Conservation (phyloP, 2,888 invertebrate species). For the Seira musarum region DNA sequence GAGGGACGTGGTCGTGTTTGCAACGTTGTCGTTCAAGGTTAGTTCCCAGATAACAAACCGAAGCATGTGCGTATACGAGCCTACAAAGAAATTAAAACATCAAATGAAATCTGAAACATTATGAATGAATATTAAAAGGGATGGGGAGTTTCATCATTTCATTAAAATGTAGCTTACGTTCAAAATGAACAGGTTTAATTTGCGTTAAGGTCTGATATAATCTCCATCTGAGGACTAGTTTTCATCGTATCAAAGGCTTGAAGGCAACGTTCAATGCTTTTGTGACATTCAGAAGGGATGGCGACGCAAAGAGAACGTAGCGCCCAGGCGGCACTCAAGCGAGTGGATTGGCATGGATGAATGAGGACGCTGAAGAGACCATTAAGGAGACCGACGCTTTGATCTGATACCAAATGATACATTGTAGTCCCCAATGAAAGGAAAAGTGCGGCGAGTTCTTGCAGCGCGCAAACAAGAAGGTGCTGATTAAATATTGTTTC, state of each 20-base stretch:
- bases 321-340: constrained; percentile 96
- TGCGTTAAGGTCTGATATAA: constrained; percentile 90
- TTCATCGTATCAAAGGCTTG: constrained; percentile 91
- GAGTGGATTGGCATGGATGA: constrained; percentile 91
- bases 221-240: constrained; percentile 91
- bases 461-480: constrained; percentile 91
- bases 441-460: constrained; percentile 92
- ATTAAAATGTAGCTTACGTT: too few relatives aligned
- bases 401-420: constrained; percentile 90
- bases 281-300: constrained; percentile 84
- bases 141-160: too few relatives aligned
- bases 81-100: constrained; percentile 71
- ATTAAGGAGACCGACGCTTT: constrained; percentile 83
- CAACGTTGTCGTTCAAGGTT: constrained; percentile 93
- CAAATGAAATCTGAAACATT: constrained; percentile 5
- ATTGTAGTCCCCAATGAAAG: constrained; percentile 95
- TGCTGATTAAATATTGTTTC: constrained; percentile 93
- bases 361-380: constrained; percentile 88
- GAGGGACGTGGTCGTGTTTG: constrained; percentile 90
- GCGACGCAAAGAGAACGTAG: constrained; percentile 93
- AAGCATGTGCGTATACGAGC: constrained; percentile 88
- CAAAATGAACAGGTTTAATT: constrained; percentile 85
- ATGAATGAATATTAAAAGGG: background rate
- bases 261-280: constrained; percentile 76
- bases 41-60: constrained; percentile 95